phyloP scores from a whole-genome alignment of 2,888 invertebrate species.

The Caradrina kadenii region DNA sequence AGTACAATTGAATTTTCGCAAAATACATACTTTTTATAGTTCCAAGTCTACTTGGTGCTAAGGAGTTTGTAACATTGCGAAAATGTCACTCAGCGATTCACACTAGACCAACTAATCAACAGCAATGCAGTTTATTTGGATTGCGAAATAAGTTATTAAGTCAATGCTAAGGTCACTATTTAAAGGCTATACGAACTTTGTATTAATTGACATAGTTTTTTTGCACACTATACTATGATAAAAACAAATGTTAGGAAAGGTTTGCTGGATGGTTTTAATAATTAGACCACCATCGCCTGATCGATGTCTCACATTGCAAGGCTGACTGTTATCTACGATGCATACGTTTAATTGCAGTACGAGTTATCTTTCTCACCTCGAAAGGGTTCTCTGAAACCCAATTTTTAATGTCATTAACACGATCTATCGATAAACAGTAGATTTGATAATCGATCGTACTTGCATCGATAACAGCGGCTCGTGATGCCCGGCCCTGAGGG shows the following conservation, averaged over 20 bases:
- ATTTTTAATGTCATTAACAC: slow-evolving; percentile 58
- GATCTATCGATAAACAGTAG: slow-evolving; percentile 51
- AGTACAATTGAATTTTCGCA: slow-evolving; percentile 23
- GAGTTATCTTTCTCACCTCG: slow-evolving; percentile 39
- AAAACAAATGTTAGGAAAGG: slow-evolving; percentile 14
- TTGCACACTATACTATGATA: slow-evolving; percentile 20
- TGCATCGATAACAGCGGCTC: slow-evolving; percentile 67
- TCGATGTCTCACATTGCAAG: slow-evolving; percentile 30
- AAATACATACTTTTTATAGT: slow-evolving; percentile 15
- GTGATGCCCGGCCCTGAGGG: slow-evolving; percentile 81
- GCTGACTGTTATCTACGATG: slow-evolving; percentile 11
- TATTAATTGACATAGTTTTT: slow-evolving; percentile 48
- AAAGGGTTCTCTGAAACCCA: slow-evolving; percentile 43
- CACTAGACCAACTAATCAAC: slow-evolving; percentile 26
- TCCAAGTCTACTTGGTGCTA: slow-evolving; percentile 20
- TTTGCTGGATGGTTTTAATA: not conserved
- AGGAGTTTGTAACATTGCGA: slow-evolving; percentile 31
- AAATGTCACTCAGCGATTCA: slow-evolving; percentile 41
- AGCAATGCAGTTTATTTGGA: slow-evolving; percentile 43
- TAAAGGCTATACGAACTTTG: slow-evolving; percentile 28
- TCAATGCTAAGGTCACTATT: slow-evolving; percentile 63
- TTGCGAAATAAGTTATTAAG: slow-evolving; percentile 60
- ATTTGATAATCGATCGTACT: slow-evolving; percentile 42
- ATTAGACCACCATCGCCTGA: slow-evolving; percentile 11
- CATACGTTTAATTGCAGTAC: slow-evolving; percentile 28